These are phyloP conservation scores for Hydrotaea diabolus DNA, from an alignment of 2,888 invertebrate genomes.

Conservation along the genomic window DNA sequence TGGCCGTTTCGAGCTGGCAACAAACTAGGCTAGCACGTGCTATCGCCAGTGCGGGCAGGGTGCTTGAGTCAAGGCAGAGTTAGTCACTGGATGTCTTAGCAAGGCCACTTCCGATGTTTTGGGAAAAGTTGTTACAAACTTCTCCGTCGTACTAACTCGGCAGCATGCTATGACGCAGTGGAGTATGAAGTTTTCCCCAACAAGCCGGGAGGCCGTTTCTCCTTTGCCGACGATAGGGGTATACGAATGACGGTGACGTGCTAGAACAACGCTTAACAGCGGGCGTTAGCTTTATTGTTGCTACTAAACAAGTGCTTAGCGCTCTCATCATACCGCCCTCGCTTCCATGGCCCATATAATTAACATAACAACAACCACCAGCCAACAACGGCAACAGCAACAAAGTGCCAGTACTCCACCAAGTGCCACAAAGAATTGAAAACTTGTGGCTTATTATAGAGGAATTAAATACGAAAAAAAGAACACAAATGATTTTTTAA, in stretches of 20 bases:
- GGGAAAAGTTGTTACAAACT: slow-evolving; percentile 61
- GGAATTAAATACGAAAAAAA: slow-evolving; percentile 52
- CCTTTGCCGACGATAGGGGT: background rate
- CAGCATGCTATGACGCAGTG: slow-evolving; percentile 37
- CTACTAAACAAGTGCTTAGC: too few relatives aligned
- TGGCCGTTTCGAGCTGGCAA: background rate
- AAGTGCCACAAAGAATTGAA: slow-evolving; percentile 64
- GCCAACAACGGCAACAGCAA: background rate
- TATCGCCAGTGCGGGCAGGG: background rate
- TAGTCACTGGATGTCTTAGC: slow-evolving; percentile 48
- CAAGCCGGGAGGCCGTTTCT: slow-evolving; percentile 49
- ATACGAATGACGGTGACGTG: background rate
- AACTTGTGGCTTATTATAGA: slow-evolving; percentile 60
- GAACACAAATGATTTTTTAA: slow-evolving; percentile 38
- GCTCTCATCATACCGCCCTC: background rate
- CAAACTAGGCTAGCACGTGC: background rate
- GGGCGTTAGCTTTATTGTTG: too few relatives aligned
- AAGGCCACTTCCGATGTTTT: slow-evolving; percentile 60
- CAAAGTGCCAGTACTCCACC: slow-evolving; percentile 42
- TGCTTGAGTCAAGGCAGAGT: background rate
- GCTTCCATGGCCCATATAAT: background rate
- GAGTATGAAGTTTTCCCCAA: slow-evolving; percentile 45
- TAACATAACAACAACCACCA: slow-evolving; percentile 1
- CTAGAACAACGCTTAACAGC: too few relatives aligned
- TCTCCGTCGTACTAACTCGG: slow-evolving; percentile 25